Evolutionary conservation across 2,888 invertebrate genomes (phyloP), one percentile per base, ranked within the genome.

Genomic region (Yponomeuta evonymella): DNA sequence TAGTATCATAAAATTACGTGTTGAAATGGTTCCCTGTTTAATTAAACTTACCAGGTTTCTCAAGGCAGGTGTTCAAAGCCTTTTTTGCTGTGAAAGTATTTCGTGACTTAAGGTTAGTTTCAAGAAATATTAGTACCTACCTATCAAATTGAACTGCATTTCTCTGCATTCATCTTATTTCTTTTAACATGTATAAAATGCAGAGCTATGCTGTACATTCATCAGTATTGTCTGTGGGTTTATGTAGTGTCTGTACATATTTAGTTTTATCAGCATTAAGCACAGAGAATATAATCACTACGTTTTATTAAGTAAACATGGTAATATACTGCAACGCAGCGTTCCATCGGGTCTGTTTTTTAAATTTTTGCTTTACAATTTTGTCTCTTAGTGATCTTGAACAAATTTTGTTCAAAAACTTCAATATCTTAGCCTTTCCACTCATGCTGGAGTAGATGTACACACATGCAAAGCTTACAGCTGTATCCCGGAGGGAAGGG

Each of bases 91-190:
- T 65, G 65, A 65, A 65, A 11, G 65, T 23, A 65, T 65, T 3
- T 65, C 12, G 2, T 30, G 12, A 43, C 67, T 62, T 73, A 58
- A 58, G 51, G 51, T 58, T 58, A 58, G 15, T 58, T 58, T 58
- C 51, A 58, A 58, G 51, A 58, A 15, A 51, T 51, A 51, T 51
- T 51, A 15, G 4, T 58, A 12, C 15, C 51, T 23, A 23, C 23
- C 23, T 12, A 58, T 74, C 51, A 12, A 12, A 1, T 15, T 58
- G 51, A 1, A 33, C 15, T 1, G 15, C 51, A 58, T 58, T 58
- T 58, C 51, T 58, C 51, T 58, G 51, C 51, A 12, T 58, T 58
- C 2, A 2, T 58, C 51, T 58, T 58, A 58, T 58, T 58, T 58
- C 51, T 3, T 58, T 58, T 58, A 51, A 51, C 10, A 15, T 12